A percentile compares a stretch with the other conserved stretches of the same genome.
phyloP scores from a whole-genome alignment of 1,140 invertebrate species.

The Zaprionus camerounensis region DNA sequence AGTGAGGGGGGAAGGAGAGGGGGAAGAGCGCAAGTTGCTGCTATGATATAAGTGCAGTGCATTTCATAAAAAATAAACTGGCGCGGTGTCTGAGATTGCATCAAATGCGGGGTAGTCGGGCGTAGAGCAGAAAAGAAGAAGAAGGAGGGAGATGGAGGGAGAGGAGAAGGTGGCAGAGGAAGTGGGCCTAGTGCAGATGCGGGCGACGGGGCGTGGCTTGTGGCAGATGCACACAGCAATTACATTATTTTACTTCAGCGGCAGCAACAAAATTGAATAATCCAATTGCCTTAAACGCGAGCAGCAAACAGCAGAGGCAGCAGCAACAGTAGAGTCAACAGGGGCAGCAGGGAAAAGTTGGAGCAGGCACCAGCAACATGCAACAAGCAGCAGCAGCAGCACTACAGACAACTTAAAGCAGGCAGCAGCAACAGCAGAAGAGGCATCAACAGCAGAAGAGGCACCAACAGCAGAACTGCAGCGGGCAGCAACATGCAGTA shows the following conservation, averaged over 20 bases:
- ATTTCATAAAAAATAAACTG: constrained; percentile 42
- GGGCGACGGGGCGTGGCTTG: background rate
- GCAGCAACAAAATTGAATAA: constrained; percentile 59
- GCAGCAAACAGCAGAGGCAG: background rate
- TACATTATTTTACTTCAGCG: constrained; percentile 60
- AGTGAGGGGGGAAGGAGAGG: background rate
- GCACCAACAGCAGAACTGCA: background rate
- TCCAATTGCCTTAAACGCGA: constrained; percentile 40
- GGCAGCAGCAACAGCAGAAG: background rate
- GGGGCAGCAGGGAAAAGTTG: background rate
- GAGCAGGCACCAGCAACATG: constrained; percentile 5
- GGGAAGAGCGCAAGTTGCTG: background rate
- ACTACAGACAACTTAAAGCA: background rate
- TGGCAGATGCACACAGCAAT: constrained; percentile 55
- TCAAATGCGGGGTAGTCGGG: constrained; percentile 28
- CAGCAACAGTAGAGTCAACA: background rate
- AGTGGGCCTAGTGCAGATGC: background rate
- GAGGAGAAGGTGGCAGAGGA: background rate
- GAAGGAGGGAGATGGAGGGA: background rate
- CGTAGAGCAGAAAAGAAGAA: background rate
- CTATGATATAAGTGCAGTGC: constrained; percentile 47
- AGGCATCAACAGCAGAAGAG: constrained; percentile 4
- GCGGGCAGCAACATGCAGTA: background rate
- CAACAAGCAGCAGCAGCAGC: constrained; percentile 7
- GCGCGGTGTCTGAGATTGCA: constrained; percentile 52